A percentile compares a stretch with the other conserved stretches of the same genome.
These are phyloP conservation scores for Gasteruption jaculator DNA, from an alignment of 2,888 invertebrate genomes.

Conservation along the genomic window DNA sequence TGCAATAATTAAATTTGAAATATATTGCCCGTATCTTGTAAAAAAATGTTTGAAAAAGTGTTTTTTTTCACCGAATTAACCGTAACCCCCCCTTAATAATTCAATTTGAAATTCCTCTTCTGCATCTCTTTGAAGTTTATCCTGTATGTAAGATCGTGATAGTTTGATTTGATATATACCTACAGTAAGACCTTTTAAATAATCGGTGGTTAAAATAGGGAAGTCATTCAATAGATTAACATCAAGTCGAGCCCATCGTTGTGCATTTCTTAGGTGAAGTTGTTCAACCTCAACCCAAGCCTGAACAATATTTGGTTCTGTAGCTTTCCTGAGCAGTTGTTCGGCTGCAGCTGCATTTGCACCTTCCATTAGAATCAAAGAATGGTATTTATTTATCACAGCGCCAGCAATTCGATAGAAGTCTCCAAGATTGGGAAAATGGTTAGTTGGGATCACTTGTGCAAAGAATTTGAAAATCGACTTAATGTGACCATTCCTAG, in stretches of 20 bases:
- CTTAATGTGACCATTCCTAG: constrained; percentile 24
- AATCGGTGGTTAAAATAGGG: no score
- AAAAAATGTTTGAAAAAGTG: constrained; percentile 12
- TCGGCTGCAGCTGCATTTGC: constrained; percentile 13
- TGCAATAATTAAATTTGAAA: constrained; percentile 9
- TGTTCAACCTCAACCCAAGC: no score
- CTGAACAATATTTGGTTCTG: constrained; percentile 10
- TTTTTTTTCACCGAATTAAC: constrained; percentile 8
- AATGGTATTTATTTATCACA: constrained; percentile 15
- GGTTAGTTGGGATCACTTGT: neutral
- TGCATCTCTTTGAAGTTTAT: constrained; percentile 7
- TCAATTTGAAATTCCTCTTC: constrained; percentile 9
- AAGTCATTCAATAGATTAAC: no score
- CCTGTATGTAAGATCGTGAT: constrained; percentile 9
- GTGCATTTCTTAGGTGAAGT: no score
- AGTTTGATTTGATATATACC: constrained; percentile 2
- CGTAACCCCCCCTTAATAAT: constrained; percentile 1
- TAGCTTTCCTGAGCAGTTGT: constrained; percentile 8
- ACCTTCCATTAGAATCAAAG: constrained; percentile 17
- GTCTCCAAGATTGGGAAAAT: neutral
- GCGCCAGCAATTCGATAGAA: constrained; percentile 13
- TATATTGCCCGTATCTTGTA: constrained; percentile 7
- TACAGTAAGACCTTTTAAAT: constrained; percentile 5
- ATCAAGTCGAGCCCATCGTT: no score
- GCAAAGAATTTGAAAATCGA: constrained; percentile 20